These are phyloP conservation scores for Lottia gigantea DNA, from an alignment of 2,888 invertebrate species.

Conservation along the genomic window DNA sequence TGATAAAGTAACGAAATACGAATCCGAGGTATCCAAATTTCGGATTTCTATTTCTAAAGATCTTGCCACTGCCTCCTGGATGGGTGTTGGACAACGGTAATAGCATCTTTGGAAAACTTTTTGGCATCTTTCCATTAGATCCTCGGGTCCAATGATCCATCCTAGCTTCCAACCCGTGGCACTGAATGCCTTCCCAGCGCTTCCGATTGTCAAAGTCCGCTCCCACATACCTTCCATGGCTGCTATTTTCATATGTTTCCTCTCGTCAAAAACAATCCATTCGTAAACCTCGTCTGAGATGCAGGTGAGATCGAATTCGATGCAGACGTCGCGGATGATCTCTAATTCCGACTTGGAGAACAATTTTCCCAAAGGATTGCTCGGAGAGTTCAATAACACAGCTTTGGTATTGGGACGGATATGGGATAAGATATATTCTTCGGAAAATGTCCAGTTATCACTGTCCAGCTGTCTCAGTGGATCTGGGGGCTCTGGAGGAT, in stretches of 20 bases:
- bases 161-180: conserved; percentile 88
- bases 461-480: conserved; percentile 70
- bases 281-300: conserved; percentile 98
- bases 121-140: conserved; percentile 81
- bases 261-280: conserved; percentile 80
- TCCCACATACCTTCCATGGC: conserved; percentile 96
- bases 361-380: conserved; percentile 87
- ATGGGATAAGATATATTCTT: conserved; percentile 74
- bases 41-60: conserved; percentile 29
- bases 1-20: conserved; percentile 84
- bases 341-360: conserved; percentile 67
- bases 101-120: conserved; percentile 91
- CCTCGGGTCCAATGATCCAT: conserved; percentile 92
- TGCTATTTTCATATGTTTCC: conserved; percentile 88
- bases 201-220: conserved; percentile 93
- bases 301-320: conserved; percentile 89
- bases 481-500: background rate
- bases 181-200: conserved; percentile 96
- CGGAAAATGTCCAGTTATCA: conserved; percentile 88
- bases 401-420: conserved; percentile 88
- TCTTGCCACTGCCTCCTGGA: conserved; percentile 69
- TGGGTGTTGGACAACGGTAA: conserved; percentile 87
- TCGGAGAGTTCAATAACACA: conserved; percentile 93
- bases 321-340: conserved; percentile 85
- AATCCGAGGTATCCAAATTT: conserved; percentile 74